These are phyloP conservation scores for Manis javanica DNA, from an alignment of 2,797 vertebrate genomes.

Conservation along the genomic window DNA sequence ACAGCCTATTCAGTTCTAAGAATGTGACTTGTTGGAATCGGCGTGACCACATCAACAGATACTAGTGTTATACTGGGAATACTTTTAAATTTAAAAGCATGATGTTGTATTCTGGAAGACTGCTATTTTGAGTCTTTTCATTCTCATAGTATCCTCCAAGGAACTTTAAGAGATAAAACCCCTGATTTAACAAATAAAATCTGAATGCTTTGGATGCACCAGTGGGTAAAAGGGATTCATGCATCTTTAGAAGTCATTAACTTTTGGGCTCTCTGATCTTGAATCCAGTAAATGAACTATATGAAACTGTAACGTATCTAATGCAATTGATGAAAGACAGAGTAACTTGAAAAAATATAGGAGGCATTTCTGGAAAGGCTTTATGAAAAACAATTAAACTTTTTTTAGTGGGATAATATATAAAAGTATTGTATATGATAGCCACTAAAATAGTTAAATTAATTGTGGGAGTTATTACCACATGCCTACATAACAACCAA, in stretches of 20 bases:
- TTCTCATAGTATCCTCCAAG: constrained; percentile 23
- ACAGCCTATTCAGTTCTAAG: neutral
- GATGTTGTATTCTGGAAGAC: neutral
- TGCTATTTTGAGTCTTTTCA: constrained; percentile 42
- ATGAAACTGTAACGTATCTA: neutral
- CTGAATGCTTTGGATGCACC: neutral
- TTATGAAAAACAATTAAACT: constrained; percentile 12
- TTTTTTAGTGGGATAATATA: neutral
- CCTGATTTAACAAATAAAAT: constrained; percentile 25
- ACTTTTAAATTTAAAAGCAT: constrained; percentile 35
- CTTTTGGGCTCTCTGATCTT: constrained; percentile 14
- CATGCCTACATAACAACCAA: neutral
- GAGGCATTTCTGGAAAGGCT: neutral
- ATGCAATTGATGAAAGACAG: neutral
- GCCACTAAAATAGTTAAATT: constrained; percentile 38
- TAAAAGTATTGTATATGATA: neutral
- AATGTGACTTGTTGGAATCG: neutral
- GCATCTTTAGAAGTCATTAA: neutral
- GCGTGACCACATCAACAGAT: neutral
- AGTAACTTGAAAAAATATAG: neutral
- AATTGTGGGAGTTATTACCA: neutral
- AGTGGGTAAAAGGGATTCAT: constrained; percentile 20
- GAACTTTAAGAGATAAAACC: constrained; percentile 24
- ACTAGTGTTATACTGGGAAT: neutral
- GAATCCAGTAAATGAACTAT: constrained; percentile 6